Percentiles rank a stretch among this genome's conserved stretches.
Evolutionary conservation across 2,888 invertebrate genomes (phyloP).

Genomic region (Drosophila paranaensis): DNA sequence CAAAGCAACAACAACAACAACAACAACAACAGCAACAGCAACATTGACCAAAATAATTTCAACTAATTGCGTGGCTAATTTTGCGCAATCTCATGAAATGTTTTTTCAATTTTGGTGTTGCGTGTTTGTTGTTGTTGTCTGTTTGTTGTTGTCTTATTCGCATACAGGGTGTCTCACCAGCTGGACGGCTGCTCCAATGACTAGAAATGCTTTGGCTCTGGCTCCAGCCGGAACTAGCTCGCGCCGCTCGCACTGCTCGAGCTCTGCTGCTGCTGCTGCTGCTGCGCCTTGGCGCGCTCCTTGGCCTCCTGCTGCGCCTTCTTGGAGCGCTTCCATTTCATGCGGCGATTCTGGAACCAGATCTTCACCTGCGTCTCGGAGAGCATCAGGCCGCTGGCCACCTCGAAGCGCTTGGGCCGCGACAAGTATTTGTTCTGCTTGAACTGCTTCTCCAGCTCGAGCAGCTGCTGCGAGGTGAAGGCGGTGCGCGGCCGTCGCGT

Average conservation of each 20-base stretch:
- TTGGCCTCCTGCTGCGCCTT: conserved; percentile 96
- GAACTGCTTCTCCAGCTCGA: conserved; percentile 99
- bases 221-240: conserved; percentile 55
- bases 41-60: conserved; percentile 55
- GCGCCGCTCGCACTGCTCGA: conserved; percentile 23
- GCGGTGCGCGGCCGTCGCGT: conserved; percentile 98
- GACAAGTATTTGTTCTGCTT: conserved; percentile 99
- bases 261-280: conserved; percentile 65
- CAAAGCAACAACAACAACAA: conserved; percentile 51
- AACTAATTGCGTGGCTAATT: conserved; percentile 75
- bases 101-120: conserved; percentile 15
- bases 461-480: conserved; percentile 97
- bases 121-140: conserved; percentile 5
- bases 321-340: conserved; percentile 99
- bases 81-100: conserved; percentile 58
- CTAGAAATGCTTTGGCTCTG: conserved; percentile 52
- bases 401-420: conserved; percentile 98
- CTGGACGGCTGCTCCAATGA: conserved; percentile 65
- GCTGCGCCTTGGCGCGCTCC: conserved; percentile 83
- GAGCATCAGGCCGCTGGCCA: conserved; percentile 98
- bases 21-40: conserved; percentile 45
- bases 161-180: conserved; percentile 59
- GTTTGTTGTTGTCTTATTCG: conserved; percentile 1
- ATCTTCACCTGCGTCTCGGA: conserved; percentile 99
- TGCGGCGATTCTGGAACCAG: conserved; percentile 99